Evolutionary conservation across 2,113 vertebrate genomes (phyloP), one percentile per base, ranked within the genome.

Genomic region (crab-eating macaque (Macaca fascicularis)): DNA sequence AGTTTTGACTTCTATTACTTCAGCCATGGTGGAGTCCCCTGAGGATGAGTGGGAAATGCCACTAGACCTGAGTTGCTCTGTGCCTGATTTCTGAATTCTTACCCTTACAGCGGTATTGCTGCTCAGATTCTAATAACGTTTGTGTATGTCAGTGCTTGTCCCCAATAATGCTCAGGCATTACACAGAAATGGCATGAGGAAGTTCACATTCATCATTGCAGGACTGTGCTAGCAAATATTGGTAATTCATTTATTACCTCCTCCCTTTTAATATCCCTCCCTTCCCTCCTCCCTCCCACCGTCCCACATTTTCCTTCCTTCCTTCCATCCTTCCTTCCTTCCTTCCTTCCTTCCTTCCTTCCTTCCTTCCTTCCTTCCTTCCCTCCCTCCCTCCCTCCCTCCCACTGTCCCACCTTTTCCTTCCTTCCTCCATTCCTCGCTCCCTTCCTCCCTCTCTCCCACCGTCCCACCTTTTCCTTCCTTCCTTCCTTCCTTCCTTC

Each of bases 1-100:
- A 98, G 97, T 98, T 98, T 98, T 98, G 98, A 98, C 98, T 99
- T 98, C 98, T 98, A 97, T 98, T 98, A 98, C 97, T 97, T 96
- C 90, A 98, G 95, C 97, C 80, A 95, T 97, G 97, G 95, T 48
- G 25, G 83, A 96, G 94, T 98, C 96, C 97, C 98, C 78, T 30
- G 97, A 97, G 98, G 95, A 95, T n/a, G 40, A 95, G 95, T 72
- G 96, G 98, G 98, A 98, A 98, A 98, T 97, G 89, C 94, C 80
- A 93, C 89, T 86, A 97, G 94, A 97, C 89, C 97, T 94, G 85
- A 93, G 89, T 95, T 80, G 74, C 81, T 98, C 90, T 88, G 76
- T 93, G 95, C 32, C 93, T 96, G 90, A 88, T 95, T 98, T 98
- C 96, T 98, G 92, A 95, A 97, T 98, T 96, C 79, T 50, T 40